Evolutionary conservation across 2,797 vertebrate species (phyloP), one percentile per base, ranked within the genome.

Genomic region (Champsocephalus gunnari): DNA sequence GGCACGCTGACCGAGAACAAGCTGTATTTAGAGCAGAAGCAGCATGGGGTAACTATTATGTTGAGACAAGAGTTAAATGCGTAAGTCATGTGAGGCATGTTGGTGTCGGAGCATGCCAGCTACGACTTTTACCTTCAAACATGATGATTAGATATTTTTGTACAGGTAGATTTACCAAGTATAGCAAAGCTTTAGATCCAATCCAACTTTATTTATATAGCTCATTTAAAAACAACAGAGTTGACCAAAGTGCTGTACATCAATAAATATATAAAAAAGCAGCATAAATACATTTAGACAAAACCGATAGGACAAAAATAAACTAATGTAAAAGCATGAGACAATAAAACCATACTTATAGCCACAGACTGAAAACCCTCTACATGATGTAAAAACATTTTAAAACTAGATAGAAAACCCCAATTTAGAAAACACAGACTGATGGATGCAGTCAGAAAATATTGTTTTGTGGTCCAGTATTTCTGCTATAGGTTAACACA

Each of bases 21-120:
- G 65, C 75, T 71, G 56, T 12, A 73, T 75, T 87, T 82, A 82
- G 66, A 83, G 48, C 62, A 65, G 69, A 65, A 38, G 11, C 64
- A 74, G 75, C 41, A 5, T 55, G 74, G 63, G 49, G 19, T 66
- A 60, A 63, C 54, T 65, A 21, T 47, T 69, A 61, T 59, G 24
- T 34, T 6, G 47, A 82, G 74, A 50, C 47, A 12, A 14, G 24
- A 61, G 17, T 73, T 21, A 51, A 21, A 50, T 12, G 10, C 12
- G 14, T 7, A 8, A 48, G 21, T 55, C 69, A 48, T 38, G 24
- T 7, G 19, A 28, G 57, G 14, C 14, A 43, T 55, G 28, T 71
- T 50, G 67, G 24, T 38, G 44, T 60, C 24, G 47, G 10, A 19
- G 51, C 14, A 24, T 0, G n/a, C 24, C 32, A 41, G 21, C 61